These are phyloP conservation scores for Diadema setosum DNA, from an alignment of 35 echinoderm and acorn worm genomes.

Conservation along the genomic window DNA sequence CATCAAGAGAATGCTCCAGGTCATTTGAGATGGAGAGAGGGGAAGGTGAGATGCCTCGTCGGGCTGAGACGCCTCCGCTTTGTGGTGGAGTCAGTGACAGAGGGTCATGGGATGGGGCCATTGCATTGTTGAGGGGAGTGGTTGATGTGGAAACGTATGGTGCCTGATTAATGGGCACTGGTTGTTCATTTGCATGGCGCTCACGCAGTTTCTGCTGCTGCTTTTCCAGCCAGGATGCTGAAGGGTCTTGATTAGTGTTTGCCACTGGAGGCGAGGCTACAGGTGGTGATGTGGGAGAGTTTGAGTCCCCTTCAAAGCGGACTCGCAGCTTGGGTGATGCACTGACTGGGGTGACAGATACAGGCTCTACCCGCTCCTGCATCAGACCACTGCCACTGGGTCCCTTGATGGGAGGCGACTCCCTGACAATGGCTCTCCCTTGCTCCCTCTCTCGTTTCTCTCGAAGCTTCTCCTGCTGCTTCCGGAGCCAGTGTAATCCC, in stretches of 20 bases:
- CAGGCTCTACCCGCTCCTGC: neutral
- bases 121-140: neutral
- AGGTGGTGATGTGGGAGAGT: neutral
- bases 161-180: neutral
- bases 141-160: neutral
- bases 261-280: neutral
- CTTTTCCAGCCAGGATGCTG: slow-evolving; percentile 30
- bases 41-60: neutral
- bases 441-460: slow-evolving; percentile 41
- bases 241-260: neutral
- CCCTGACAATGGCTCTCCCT: neutral
- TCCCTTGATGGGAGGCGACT: neutral
- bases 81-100: neutral
- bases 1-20: slow-evolving; percentile 14
- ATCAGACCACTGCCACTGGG: neutral
- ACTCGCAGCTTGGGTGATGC: neutral
- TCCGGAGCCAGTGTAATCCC: slow-evolving; percentile 34
- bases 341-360: neutral
- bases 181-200: neutral
- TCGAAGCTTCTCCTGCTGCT: slow-evolving; percentile 49
- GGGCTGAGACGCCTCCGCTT: neutral
- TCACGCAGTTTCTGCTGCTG: slow-evolving; percentile 37
- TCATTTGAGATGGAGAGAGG: neutral
- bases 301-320: neutral
- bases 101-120: neutral